Evolutionary conservation across 2,113 vertebrate species (phyloP).

Genomic region (Ginglymostoma cirratum): DNA sequence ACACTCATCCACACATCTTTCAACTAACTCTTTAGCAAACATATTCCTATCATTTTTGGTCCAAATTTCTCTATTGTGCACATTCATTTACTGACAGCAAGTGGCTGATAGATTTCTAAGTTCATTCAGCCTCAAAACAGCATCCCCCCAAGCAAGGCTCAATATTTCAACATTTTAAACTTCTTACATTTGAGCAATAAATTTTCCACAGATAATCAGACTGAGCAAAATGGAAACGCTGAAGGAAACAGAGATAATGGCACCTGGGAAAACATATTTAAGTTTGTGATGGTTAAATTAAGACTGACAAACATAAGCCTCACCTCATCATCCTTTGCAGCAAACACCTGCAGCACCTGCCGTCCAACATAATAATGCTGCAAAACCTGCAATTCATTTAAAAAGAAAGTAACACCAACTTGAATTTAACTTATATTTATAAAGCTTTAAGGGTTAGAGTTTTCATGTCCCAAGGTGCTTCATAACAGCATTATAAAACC

Average conservation of each 20-base stretch:
- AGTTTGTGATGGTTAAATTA: neutral
- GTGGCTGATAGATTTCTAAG: neutral
- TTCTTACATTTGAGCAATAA: neutral
- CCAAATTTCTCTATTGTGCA: neutral
- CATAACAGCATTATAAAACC: too few relatives aligned
- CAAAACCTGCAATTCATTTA: constrained; percentile 57
- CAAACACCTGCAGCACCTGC: constrained; percentile 81
- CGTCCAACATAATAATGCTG: constrained; percentile 76
- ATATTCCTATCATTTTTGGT: neutral
- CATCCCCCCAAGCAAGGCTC: neutral
- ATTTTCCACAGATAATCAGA: neutral
- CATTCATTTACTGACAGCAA: neutral
- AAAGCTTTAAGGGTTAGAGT: too few relatives aligned
- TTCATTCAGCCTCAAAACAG: neutral
- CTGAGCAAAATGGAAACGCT: neutral
- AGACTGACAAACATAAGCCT: constrained; percentile 42
- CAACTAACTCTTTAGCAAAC: neutral
- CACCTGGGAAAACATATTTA: neutral
- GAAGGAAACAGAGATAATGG: neutral
- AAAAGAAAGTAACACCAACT: neutral
- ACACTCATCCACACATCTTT: neutral
- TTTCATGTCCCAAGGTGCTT: too few relatives aligned
- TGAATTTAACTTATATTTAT: too few relatives aligned
- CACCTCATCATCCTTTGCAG: constrained; percentile 77
- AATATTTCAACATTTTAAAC: neutral